Conservation (phyloP, 2,888 invertebrate species). For the Bembecia ichneumoniformis region DNA sequence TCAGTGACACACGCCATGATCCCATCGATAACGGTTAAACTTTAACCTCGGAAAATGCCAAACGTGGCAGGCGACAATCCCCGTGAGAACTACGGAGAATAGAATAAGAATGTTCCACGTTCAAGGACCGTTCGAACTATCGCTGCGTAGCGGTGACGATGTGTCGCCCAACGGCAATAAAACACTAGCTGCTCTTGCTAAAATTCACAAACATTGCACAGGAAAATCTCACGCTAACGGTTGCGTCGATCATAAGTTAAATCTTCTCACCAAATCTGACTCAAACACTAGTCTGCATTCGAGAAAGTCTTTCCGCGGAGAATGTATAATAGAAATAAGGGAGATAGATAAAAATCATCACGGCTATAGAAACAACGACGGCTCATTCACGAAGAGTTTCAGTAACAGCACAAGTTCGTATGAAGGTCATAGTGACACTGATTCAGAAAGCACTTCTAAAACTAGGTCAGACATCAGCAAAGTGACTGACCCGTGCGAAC, state of each 20-base stretch:
- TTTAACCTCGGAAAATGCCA: constrained; percentile 52
- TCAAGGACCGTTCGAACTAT: constrained; percentile 73
- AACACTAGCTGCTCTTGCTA: constrained; percentile 66
- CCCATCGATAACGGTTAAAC: constrained; percentile 32
- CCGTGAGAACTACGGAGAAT: constrained; percentile 29
- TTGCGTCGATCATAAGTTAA: constrained; percentile 67
- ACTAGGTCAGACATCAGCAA: constrained; percentile 39
- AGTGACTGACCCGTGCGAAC: constrained; percentile 54
- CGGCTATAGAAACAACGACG: constrained; percentile 37
- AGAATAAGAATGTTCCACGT: constrained; percentile 63
- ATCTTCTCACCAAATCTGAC: constrained; percentile 58
- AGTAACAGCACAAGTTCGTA: constrained; percentile 76
- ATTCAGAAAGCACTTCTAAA: constrained; percentile 71
- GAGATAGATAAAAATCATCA: constrained; percentile 43
- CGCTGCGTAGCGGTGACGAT: constrained; percentile 68
- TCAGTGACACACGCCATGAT: constrained; percentile 51
- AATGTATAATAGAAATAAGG: constrained; percentile 60
- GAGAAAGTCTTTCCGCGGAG: constrained; percentile 48
- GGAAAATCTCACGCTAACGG: constrained; percentile 85
- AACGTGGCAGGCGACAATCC: constrained; percentile 27
- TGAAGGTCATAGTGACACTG: constrained; percentile 77
- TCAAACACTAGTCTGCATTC: constrained; percentile 61
- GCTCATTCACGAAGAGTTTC: constrained; percentile 56
- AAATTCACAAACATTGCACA: constrained; percentile 80
- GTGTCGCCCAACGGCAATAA: constrained; percentile 61